Percentiles rank a stretch among this genome's conserved stretches.
phyloP scores from a whole-genome alignment of 2,113 vertebrate species.

The Amphiprion percula region DNA sequence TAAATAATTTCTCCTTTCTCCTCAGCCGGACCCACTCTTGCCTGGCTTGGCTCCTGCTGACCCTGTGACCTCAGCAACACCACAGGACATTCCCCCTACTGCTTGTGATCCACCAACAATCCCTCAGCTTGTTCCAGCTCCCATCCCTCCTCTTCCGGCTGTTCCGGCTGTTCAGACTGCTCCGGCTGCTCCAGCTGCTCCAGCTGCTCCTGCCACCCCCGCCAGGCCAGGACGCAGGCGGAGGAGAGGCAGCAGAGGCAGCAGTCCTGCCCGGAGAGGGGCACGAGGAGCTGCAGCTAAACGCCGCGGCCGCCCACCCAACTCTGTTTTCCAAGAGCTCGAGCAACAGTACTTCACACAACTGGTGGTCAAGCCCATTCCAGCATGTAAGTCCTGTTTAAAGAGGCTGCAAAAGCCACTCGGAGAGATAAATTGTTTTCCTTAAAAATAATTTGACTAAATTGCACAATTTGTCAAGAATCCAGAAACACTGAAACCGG shows the following conservation, averaged over 20 bases:
- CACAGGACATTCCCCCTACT: conserved; percentile 25
- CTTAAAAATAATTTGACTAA: background rate
- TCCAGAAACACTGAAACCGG: background rate
- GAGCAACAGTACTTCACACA: conserved; percentile 94
- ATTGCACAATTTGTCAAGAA: background rate
- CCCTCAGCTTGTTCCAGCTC: conserved; percentile 42
- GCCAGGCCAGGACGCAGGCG: conserved; percentile 77
- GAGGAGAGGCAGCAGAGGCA: conserved; percentile 79
- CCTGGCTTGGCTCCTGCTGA: conserved; percentile 50
- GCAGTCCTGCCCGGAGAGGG: conserved; percentile 74
- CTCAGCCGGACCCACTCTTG: conserved; percentile 56
- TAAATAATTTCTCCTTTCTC: background rate
- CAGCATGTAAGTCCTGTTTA: conserved; percentile 83
- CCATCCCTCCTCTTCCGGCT: conserved; percentile 19
- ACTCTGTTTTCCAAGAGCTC: conserved; percentile 91
- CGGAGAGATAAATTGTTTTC: too few species aligned
- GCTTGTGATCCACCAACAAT: conserved; percentile 8
- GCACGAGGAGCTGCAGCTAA: conserved; percentile 85
- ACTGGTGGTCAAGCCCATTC: conserved; percentile 91
- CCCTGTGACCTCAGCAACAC: conserved; percentile 8
- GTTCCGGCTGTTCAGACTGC: conserved; percentile 24
- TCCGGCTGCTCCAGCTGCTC: conserved; percentile 31
- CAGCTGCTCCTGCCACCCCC: conserved; percentile 50
- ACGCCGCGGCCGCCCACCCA: conserved; percentile 91
- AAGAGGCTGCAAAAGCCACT: too few species aligned